Evolutionary conservation across 2,113 vertebrate genomes (phyloP), one percentile per base, ranked within the genome.

Genomic region (Hippocampus guttulatus): DNA sequence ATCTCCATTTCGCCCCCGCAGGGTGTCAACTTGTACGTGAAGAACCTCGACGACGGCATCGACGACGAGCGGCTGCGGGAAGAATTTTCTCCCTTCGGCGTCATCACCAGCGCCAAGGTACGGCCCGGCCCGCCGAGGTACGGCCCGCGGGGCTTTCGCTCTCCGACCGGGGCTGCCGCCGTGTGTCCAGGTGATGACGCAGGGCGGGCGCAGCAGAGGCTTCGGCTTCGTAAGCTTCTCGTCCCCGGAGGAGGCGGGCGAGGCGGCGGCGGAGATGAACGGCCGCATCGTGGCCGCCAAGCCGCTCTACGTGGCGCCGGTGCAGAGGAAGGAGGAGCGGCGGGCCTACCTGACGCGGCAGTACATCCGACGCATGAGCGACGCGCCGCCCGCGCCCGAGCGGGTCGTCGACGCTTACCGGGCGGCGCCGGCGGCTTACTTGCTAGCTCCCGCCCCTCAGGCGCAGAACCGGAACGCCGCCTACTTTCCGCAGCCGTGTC

Each of bases 171-270:
- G 33, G 6, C 60, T 2, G 27, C 1, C 3, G 27, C 1, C 3
- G 55, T 0, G 0, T 41, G 60, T 20, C 64, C 70, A 99, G 97
- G 97, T 98, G 74, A 98, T 99, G 96, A 95, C 95, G 94, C 96
- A 98, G 79, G 96, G 95, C 18, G 96, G 96, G 21, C 95, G 96
- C 82, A 98, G 96, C 90, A 98, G 95, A 91, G 97, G 97, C 4
- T 98, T 99, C 74, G 97, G 97, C 57, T 99, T 99, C 71, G 97
- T 99, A 3, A 98, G 97, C 89, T 99, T 99, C 89, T 98, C 96
- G 0, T 99, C 96, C 10, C 96, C 96, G 40, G 97, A 98, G 89
- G 97, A 99, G 88, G 97, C 97, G 87, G 98, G 96, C 61, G 98
- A 99, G 89, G 96, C 97, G 7, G 96, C 98, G 82, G 98, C 96